phyloP scores from a whole-genome alignment of 2,888 invertebrate genomes.

The Agrotis clavis region DNA sequence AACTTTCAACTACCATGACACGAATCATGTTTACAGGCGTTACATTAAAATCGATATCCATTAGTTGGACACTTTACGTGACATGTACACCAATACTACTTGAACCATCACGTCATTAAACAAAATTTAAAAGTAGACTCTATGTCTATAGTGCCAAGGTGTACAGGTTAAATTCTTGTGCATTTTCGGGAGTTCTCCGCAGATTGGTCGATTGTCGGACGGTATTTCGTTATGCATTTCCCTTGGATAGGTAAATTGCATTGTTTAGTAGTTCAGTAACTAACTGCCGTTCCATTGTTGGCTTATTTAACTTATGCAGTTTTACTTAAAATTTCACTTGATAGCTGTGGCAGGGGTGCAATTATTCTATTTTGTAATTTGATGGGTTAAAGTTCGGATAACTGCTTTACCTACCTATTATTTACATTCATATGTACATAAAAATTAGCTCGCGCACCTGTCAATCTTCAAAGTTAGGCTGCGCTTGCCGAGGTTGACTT shows the following conservation, averaged over 20 bases:
- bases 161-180: neutral
- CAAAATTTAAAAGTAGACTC: slow-evolving; percentile 12
- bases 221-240: slow-evolving; percentile 66
- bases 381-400: slow-evolving; percentile 12
- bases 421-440: too few species aligned
- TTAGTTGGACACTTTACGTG: slow-evolving; percentile 68
- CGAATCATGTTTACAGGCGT: slow-evolving; percentile 55
- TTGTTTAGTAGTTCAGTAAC: slow-evolving; percentile 67
- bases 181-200: slow-evolving; percentile 26
- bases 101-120: slow-evolving; percentile 33
- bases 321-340: slow-evolving; percentile 48
- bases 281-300: slow-evolving; percentile 58
- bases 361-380: slow-evolving; percentile 5
- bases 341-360: slow-evolving; percentile 19
- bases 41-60: slow-evolving; percentile 67
- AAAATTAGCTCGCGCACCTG: too few species aligned
- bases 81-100: slow-evolving; percentile 30
- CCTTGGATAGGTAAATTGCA: slow-evolving; percentile 68
- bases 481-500: too few species aligned
- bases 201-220: slow-evolving; percentile 46
- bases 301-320: slow-evolving; percentile 47
- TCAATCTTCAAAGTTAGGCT: too few species aligned
- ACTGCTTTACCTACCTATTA: neutral
- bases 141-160: neutral
- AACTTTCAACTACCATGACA: slow-evolving; percentile 33